These are phyloP conservation scores for Tupaia chinensis DNA, from an alignment of 2,113 vertebrate species.

Conservation along the genomic window DNA sequence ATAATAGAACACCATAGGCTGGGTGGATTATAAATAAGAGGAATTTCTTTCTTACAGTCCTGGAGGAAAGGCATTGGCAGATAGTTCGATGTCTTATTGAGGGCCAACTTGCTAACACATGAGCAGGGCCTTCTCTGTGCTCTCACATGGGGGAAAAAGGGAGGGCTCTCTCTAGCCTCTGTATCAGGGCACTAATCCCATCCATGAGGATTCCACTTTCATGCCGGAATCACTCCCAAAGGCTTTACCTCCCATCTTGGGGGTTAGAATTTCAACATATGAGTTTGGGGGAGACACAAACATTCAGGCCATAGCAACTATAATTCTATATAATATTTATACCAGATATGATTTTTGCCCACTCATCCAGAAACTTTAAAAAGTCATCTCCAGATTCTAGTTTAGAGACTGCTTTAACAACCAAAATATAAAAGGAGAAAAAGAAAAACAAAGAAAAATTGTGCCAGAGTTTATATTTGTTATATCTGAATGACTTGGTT, in stretches of 20 bases:
- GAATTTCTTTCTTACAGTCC: neutral
- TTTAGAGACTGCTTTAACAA: neutral
- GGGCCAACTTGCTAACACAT: neutral
- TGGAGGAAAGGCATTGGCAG: neutral
- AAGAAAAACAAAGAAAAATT: neutral
- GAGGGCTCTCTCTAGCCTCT: neutral
- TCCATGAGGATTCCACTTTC: neutral
- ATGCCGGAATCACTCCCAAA: neutral
- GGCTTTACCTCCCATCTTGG: neutral
- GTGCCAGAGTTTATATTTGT: neutral
- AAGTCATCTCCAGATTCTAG: neutral
- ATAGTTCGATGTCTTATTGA: neutral
- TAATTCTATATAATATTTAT: neutral
- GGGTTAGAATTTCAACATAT: neutral
- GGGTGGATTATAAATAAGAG: neutral
- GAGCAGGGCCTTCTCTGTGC: neutral
- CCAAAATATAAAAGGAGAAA: neutral
- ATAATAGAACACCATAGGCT: neutral
- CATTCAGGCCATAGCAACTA: neutral
- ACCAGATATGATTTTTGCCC: neutral
- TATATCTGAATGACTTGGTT: no score
- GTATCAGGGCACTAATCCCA: neutral
- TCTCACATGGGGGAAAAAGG: neutral
- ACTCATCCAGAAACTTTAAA: neutral
- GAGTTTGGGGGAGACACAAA: neutral